Conservation (phyloP, 2,888 invertebrate species). For the Drosophila barbarae region DNA sequence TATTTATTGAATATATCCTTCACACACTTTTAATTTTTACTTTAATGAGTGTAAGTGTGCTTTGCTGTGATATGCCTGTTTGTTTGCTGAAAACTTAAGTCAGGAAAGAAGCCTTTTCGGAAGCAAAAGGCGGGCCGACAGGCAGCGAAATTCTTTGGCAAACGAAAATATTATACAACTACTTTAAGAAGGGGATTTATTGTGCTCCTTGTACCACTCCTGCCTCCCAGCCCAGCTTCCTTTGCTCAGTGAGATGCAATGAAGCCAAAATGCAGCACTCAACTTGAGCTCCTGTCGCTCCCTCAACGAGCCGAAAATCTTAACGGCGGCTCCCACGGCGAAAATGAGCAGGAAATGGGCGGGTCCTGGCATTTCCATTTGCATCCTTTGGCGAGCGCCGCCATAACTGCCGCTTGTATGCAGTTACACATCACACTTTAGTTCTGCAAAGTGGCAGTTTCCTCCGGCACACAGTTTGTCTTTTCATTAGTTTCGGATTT, state of each 20-base stretch:
- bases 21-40: slow-evolving; percentile 1
- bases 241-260: slow-evolving; percentile 51
- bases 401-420: slow-evolving; percentile 37
- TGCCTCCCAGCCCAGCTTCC: slow-evolving; percentile 4
- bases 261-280: slow-evolving; percentile 64
- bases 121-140: slow-evolving; percentile 24
- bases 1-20: no score
- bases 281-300: slow-evolving; percentile 43
- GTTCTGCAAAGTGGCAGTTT: slow-evolving; percentile 16
- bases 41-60: slow-evolving; percentile 49
- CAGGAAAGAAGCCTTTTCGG: slow-evolving; percentile 45
- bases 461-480: slow-evolving; percentile 17
- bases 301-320: slow-evolving; percentile 24
- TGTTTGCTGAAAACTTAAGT: slow-evolving; percentile 67
- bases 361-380: slow-evolving; percentile 38
- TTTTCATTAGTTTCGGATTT: slow-evolving; percentile 32
- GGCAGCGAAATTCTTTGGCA: slow-evolving; percentile 41
- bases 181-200: slow-evolving; percentile 62
- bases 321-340: slow-evolving; percentile 19
- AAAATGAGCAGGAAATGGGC: slow-evolving; percentile 57
- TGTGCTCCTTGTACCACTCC: slow-evolving; percentile 35
- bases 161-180: slow-evolving; percentile 43
- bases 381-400: slow-evolving; percentile 39
- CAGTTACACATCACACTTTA: slow-evolving; percentile 58
- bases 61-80: slow-evolving; percentile 4